A percentile compares a stretch with the other conserved stretches of the same genome.
Evolutionary conservation across 2,888 invertebrate species (phyloP).

Genomic region (Pharmacophagus antenor): DNA sequence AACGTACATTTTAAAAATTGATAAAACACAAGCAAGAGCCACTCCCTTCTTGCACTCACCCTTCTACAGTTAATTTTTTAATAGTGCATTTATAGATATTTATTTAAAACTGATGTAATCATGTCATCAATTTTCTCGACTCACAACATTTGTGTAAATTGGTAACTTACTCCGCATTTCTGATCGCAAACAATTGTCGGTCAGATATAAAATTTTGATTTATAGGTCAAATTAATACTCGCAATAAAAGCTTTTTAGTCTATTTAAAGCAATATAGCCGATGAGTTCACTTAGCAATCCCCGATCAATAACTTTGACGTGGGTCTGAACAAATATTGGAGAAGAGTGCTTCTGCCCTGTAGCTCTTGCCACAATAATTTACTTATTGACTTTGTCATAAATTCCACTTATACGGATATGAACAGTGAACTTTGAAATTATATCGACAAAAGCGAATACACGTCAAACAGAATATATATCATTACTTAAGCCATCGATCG

Average conservation of each 20-base stretch:
- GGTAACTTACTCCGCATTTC: too few species aligned
- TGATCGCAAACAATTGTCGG: too few species aligned
- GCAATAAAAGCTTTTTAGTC: neutral
- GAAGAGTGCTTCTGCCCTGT: conserved; percentile 30
- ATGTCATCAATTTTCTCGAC: too few species aligned
- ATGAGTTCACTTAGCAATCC: conserved; percentile 1
- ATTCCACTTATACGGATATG: conserved; percentile 1
- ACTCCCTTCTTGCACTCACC: too few species aligned
- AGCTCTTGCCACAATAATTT: conserved; percentile 3
- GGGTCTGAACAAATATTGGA: conserved; percentile 31
- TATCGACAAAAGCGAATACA: neutral
- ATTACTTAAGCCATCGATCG: too few species aligned
- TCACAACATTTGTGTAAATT: too few species aligned
- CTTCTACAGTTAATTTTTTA: too few species aligned
- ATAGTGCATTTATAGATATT: too few species aligned
- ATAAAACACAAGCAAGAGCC: too few species aligned
- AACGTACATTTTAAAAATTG: too few species aligned
- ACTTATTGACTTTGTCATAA: conserved; percentile 30
- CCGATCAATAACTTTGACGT: conserved; percentile 18
- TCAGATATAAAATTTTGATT: neutral
- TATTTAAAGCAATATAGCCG: neutral
- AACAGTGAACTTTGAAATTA: neutral
- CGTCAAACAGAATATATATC: neutral
- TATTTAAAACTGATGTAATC: too few species aligned
- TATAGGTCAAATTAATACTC: neutral